These are phyloP conservation scores for Halocaridina rubra DNA, from an alignment of 2,888 invertebrate genomes.

Conservation along the genomic window DNA sequence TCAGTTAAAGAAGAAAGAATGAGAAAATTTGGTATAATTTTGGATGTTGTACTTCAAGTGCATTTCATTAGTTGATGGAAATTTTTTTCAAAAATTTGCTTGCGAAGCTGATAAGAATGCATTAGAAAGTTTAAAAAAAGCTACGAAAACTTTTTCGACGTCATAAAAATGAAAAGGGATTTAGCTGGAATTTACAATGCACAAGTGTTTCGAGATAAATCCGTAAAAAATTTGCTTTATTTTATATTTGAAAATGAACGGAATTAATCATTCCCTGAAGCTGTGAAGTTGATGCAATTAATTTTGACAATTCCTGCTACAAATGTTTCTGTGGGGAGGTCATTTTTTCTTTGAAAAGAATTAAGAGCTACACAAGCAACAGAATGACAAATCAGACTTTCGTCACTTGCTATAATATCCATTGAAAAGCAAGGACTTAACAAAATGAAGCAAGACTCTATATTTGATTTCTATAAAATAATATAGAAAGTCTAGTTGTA, in stretches of 20 bases:
- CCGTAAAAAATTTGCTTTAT: neutral
- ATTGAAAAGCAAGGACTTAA: neutral
- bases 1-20: neutral
- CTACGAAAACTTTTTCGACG: too few relatives aligned
- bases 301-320: neutral
- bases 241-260: slow-evolving; percentile 15
- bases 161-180: neutral
- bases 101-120: neutral
- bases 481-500: neutral
- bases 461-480: neutral
- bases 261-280: neutral
- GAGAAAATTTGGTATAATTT: neutral
- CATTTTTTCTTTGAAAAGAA: slow-evolving; percentile 20
- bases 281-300: slow-evolving; percentile 15
- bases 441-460: slow-evolving; percentile 1
- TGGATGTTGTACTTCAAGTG: neutral
- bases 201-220: neutral
- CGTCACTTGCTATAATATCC: too few relatives aligned
- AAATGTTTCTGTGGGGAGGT: slow-evolving; percentile 10
- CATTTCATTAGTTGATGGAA: neutral
- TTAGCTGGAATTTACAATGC: slow-evolving; percentile 27
- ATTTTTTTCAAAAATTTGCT: neutral
- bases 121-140: slow-evolving; percentile 1
- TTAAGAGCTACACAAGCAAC: slow-evolving; percentile 7
- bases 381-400: slow-evolving; percentile 22